Evolutionary conservation across 2,797 vertebrate species (phyloP).

Genomic region (Sylvia borin): DNA sequence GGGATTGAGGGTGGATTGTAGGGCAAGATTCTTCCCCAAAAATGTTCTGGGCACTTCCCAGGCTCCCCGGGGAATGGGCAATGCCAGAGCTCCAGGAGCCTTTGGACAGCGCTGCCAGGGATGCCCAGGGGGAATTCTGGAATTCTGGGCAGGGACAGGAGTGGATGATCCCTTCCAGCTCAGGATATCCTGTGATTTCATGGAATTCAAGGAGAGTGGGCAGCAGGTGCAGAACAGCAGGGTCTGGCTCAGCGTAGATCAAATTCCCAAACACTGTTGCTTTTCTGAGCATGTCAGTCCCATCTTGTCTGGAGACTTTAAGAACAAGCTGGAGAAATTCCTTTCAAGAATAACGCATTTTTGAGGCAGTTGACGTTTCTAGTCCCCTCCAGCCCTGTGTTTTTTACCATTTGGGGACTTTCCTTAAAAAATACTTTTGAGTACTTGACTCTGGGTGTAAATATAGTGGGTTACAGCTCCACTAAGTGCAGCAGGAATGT

Average conservation of each 20-base stretch:
- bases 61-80: not conserved
- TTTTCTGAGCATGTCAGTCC: not conserved
- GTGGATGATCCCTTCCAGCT: not conserved
- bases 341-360: not conserved
- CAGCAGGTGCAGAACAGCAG: not conserved
- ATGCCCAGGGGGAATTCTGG: not conserved
- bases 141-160: not conserved
- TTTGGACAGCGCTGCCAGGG: not conserved
- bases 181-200: not conserved
- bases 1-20: rapidly evolving
- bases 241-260: rapidly evolving
- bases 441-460: not conserved
- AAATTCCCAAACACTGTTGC: not conserved
- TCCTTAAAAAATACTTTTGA: not conserved
- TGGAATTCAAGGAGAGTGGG: not conserved
- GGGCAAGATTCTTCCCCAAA: not conserved
- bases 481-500: not conserved
- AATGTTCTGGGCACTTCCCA: not conserved
- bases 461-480: not conserved
- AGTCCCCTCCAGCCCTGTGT: not conserved
- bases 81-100: not conserved
- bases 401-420: not conserved
- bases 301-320: not conserved
- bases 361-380: not conserved
- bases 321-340: not conserved